Conservation (phyloP, 1,140 invertebrate genomes). For the Eueides isabella region DNA sequence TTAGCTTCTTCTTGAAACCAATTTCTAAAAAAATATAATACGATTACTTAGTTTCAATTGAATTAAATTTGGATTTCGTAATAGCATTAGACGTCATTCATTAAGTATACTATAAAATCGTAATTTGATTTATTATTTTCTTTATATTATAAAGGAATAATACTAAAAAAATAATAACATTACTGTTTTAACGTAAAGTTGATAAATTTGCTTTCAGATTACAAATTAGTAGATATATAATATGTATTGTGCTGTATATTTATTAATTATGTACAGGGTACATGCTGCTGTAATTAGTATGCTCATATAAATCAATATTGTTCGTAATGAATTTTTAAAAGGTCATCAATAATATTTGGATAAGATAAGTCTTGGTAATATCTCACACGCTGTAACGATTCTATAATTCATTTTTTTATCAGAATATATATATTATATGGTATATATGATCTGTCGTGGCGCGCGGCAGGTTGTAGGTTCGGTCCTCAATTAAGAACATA, state of each 20-base stretch:
- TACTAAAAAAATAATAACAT: no score
- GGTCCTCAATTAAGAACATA: no score
- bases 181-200: no score
- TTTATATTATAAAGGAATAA: no score
- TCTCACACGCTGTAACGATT: background rate
- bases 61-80: background rate
- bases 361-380: conserved; percentile 1
- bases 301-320: background rate
- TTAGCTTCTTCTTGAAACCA: conserved; percentile 79
- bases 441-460: no score
- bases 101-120: no score
- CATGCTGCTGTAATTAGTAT: conserved; percentile 1
- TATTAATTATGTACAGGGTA: background rate
- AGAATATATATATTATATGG: no score
- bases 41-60: background rate
- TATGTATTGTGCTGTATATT: no score
- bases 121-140: no score
- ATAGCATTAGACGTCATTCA: background rate
- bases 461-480: no score
- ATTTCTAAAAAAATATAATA: conserved; percentile 51
- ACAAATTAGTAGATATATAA: no score
- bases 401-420: background rate
- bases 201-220: no score
- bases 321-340: conserved; percentile 9
- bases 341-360: background rate